Percentiles rank a stretch among this genome's conserved stretches.
These are phyloP conservation scores for Cyanocitta stelleri DNA, from an alignment of 2,113 vertebrate genomes.

Conservation along the genomic window DNA sequence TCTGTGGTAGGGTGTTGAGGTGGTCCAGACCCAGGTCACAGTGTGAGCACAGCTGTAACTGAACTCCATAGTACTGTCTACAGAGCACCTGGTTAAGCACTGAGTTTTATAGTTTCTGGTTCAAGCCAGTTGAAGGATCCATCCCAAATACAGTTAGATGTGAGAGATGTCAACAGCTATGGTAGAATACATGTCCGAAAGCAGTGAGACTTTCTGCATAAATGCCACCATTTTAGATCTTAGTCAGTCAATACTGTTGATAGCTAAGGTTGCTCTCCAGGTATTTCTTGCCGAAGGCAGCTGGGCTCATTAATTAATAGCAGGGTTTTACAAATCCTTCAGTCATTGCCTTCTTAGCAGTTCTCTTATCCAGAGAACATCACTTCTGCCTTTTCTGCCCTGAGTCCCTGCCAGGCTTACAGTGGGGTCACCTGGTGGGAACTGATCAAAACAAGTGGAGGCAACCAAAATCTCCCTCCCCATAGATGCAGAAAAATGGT, in stretches of 20 bases:
- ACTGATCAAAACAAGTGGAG: not conserved
- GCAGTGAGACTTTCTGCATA: not conserved
- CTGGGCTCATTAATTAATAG: not conserved
- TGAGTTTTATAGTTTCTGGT: not conserved
- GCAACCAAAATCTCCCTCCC: not conserved
- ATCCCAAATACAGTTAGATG: not conserved
- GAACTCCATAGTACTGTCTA: not conserved
- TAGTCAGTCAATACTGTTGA: not conserved
- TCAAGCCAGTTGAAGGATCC: not conserved
- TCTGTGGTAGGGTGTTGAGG: not conserved
- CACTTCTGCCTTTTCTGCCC: not conserved
- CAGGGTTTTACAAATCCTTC: not conserved
- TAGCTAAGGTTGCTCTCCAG: not conserved
- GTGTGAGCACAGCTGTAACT: not conserved
- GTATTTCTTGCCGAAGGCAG: not conserved
- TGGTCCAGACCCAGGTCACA: not conserved
- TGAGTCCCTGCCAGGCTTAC: not conserved
- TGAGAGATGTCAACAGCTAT: not conserved
- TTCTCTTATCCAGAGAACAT: not conserved
- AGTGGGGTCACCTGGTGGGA: not conserved
- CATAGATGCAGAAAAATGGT: not conserved
- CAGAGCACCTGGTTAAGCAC: not conserved
- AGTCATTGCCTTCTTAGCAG: not conserved
- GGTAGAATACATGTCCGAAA: not conserved
- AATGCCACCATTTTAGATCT: not conserved